Conservation (phyloP, 2,888 invertebrate species). For the Limnephilus rhombicus region DNA sequence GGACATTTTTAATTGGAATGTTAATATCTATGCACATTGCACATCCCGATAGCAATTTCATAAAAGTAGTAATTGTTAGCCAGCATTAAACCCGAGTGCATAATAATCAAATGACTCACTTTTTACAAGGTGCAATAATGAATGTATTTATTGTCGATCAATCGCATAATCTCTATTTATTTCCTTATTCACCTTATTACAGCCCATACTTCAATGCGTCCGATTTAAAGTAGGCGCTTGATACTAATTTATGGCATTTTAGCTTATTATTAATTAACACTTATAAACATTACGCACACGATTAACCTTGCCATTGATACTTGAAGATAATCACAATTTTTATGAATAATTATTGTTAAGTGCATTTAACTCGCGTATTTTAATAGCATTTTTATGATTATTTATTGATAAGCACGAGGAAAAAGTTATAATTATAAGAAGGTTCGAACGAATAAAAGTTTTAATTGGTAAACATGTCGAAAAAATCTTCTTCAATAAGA, state of each 20-base stretch:
- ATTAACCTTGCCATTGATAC: not conserved
- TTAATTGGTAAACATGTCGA: not conserved
- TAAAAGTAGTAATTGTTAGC: no score
- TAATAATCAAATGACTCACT: not conserved
- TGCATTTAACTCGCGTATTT: not conserved
- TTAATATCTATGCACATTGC: no score
- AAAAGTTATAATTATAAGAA: not conserved
- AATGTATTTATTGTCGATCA: not conserved
- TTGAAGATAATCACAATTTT: not conserved
- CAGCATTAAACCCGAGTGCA: not conserved
- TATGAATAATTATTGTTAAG: not conserved
- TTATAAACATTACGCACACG: not conserved
- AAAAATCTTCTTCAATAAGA: not conserved
- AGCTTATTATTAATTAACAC: not conserved
- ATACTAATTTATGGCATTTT: not conserved
- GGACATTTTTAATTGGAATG: no score
- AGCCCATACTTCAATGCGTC: not conserved
- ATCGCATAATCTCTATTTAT: not conserved
- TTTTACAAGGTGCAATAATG: not conserved
- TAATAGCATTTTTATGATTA: not conserved
- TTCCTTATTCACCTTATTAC: not conserved
- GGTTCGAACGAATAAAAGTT: not conserved
- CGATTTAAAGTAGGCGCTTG: not conserved
- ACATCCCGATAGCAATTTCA: no score
- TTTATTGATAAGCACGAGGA: not conserved